phyloP scores from a whole-genome alignment of 2,888 invertebrate genomes.

The Cryptocephalus moraei region DNA sequence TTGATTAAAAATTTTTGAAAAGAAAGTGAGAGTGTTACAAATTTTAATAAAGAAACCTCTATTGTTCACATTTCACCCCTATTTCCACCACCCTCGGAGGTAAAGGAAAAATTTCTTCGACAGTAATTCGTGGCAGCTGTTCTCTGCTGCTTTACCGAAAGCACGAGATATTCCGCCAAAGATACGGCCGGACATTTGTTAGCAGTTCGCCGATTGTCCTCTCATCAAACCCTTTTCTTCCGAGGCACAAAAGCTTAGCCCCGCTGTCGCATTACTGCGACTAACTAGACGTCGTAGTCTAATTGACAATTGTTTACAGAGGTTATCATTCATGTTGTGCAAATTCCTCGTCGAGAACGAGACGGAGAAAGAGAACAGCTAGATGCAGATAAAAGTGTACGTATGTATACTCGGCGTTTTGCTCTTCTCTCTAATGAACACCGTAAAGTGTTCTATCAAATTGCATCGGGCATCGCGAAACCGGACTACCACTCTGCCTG shows the following conservation, averaged over 20 bases:
- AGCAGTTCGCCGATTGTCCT: slow-evolving; percentile 33
- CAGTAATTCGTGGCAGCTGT: no score
- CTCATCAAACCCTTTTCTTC: slow-evolving; percentile 18
- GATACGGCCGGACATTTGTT: slow-evolving; percentile 31
- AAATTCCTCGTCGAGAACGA: slow-evolving; percentile 31
- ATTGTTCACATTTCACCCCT: no score
- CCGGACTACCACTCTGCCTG: slow-evolving; percentile 11
- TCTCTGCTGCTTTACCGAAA: no score
- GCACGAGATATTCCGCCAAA: no score
- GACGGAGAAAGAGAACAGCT: slow-evolving; percentile 21
- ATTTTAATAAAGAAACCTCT: no score
- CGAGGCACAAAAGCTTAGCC: slow-evolving; percentile 30
- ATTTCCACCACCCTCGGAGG: no score
- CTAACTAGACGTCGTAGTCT: slow-evolving; percentile 37
- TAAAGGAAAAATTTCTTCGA: no score
- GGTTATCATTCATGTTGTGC: slow-evolving; percentile 39
- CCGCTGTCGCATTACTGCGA: slow-evolving; percentile 32
- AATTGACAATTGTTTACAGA: slow-evolving; percentile 40
- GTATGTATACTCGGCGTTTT: slow-evolving; percentile 17
- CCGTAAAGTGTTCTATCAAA: slow-evolving; percentile 26
- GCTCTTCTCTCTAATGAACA: slow-evolving; percentile 26
- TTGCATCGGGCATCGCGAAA: slow-evolving; percentile 15
- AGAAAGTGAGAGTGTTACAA: no score
- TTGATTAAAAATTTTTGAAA: no score
- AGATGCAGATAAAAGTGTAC: slow-evolving; percentile 26